Percentiles rank a stretch among this genome's conserved stretches.
Conservation (phyloP, 2,797 vertebrate species). For the Rachycentron canadum region DNA sequence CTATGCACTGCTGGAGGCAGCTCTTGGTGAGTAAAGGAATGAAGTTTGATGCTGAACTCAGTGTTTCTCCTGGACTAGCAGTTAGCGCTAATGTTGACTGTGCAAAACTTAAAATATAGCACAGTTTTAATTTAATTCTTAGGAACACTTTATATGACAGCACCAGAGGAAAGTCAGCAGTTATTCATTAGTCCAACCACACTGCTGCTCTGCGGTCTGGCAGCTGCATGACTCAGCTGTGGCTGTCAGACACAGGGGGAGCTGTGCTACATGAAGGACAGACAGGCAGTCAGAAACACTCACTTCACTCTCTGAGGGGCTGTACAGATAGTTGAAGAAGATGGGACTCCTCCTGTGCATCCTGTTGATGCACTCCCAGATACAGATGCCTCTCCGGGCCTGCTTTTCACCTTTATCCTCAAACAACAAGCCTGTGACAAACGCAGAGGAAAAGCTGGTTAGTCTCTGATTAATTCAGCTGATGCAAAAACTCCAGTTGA, state of each 20-base stretch:
- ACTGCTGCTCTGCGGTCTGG: background rate
- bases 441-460: slow-evolving; percentile 41
- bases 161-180: background rate
- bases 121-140: too few species aligned
- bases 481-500: background rate
- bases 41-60: too few species aligned
- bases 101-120: too few species aligned
- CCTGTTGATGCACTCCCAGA: slow-evolving; percentile 96
- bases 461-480: slow-evolving; percentile 1
- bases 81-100: too few species aligned
- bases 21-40: too few species aligned
- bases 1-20: too few species aligned
- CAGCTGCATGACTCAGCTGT: background rate
- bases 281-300: slow-evolving; percentile 27
- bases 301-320: slow-evolving; percentile 90
- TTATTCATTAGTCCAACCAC: background rate
- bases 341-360: slow-evolving; percentile 93
- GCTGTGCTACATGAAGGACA: background rate
- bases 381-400: slow-evolving; percentile 93
- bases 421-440: slow-evolving; percentile 91
- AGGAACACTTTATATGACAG: background rate
- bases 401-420: slow-evolving; percentile 98
- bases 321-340: slow-evolving; percentile 98
- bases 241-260: background rate
- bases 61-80: too few species aligned